Base-by-base conservation (phyloP, 2,113 vertebrate genomes). In the Neodon shergylaensis region DNA sequence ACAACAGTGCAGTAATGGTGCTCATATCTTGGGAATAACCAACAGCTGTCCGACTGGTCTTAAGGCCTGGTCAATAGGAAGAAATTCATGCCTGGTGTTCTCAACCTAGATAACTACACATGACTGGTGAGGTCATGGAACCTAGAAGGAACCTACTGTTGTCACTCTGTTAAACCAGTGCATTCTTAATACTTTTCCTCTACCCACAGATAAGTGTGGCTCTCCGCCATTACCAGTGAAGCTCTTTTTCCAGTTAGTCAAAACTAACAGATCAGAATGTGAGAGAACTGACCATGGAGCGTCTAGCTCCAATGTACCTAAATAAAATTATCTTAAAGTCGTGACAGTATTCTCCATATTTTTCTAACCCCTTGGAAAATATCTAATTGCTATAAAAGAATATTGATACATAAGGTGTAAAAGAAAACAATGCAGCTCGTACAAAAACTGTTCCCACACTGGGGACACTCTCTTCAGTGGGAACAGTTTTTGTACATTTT, bases 361-460 rank as follows among this genome's bases (percentile, higher is more conserved):
- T 90, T 63, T 94, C 88, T 93, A 81, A 68, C 16, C 31, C 42
- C n/a, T 7, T 84, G 65, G 65, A 78, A 89, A 95, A 36, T 58
- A 78, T 3, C 78, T 49, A 89, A 73, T 87, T 79, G 5, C 47
- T 66, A 3, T 83, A 72, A 33, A 94, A 82, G 52, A 88, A 61
- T 1, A 7, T 61, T 95, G 88, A 17, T 63, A 21, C 14, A 3
- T 7, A 44, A 90, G 22, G 42, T n/a, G 0, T 66, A 44, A 94
- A 95, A 88, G 74, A 90, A 82, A 33, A 63, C 21, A 89, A 4
- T 61, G 70, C 0, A 68, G 83, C 5, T 31, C 47, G 83, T 39
- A 82, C 39, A 72, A 79, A 76, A 88, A 91, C 19, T 28, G 44
- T 88, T 28, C 16, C 33, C 7, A 24, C 9, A 7, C 39, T 61